Percentiles rank a stretch among this genome's conserved stretches.
Evolutionary conservation across 1,140 invertebrate species (phyloP).

Genomic region (Phocides pigmalion): DNA sequence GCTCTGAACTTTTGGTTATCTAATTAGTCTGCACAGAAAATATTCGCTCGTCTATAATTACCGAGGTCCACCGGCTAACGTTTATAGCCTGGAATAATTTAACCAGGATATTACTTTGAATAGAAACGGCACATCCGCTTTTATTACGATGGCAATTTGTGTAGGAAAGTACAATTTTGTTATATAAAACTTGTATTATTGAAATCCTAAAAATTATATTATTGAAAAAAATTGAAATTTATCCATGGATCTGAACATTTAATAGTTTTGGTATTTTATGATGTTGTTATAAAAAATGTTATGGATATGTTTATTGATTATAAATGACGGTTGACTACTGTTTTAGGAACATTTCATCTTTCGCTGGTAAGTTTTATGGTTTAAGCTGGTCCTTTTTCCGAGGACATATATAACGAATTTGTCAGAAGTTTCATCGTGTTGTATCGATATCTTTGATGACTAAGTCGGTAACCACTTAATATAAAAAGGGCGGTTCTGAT

Average conservation of each 20-base stretch:
- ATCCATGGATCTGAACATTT: not conserved
- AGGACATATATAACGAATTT: no score
- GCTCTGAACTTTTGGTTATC: constrained; percentile 45
- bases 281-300: no score
- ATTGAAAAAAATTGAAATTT: no score
- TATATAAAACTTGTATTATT: constrained; percentile 6
- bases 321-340: no score
- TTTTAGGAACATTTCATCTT: no score
- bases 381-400: no score
- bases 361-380: no score
- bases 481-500: no score
- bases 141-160: constrained; percentile 40
- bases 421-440: no score
- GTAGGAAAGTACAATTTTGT: constrained; percentile 41
- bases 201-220: not conserved
- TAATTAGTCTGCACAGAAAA: constrained; percentile 52
- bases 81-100: constrained; percentile 49
- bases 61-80: constrained; percentile 47
- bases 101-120: constrained; percentile 50
- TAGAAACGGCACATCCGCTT: constrained; percentile 43
- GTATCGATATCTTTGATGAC: no score
- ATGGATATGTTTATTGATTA: no score
- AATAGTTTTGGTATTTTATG: not conserved
- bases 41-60: constrained; percentile 49
- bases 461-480: no score